Evolutionary conservation across 2,888 invertebrate genomes (phyloP).

Genomic region (Melipona bicolor): DNA sequence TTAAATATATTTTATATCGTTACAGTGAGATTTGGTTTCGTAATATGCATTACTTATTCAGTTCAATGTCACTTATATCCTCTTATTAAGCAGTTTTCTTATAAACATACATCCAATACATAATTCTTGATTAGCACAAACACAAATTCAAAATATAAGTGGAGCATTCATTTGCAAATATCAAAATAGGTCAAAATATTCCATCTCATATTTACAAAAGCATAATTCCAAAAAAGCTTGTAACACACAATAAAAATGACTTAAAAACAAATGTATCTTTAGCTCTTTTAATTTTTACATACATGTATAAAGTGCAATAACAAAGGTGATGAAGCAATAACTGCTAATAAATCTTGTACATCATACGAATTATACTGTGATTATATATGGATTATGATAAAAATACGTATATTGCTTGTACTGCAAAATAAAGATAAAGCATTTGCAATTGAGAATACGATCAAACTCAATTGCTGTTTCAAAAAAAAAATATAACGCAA

Average conservation of each 20-base stretch:
- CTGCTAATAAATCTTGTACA: too few relatives aligned
- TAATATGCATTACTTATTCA: neutral
- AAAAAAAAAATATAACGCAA: conserved; percentile 12
- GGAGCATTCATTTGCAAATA: neutral
- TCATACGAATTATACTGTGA: neutral
- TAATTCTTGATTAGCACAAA: neutral
- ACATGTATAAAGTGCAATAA: neutral
- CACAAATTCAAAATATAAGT: neutral
- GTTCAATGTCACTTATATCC: neutral
- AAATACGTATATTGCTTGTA: conserved; percentile 4
- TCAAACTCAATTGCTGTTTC: conserved; percentile 12
- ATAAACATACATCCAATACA: conserved; percentile 2
- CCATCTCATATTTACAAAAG: neutral
- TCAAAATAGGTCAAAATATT: conserved; percentile 8
- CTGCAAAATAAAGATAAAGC: conserved; percentile 16
- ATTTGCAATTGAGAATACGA: conserved; percentile 15
- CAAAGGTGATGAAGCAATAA: too few relatives aligned
- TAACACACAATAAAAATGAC: neutral
- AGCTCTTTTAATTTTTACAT: neutral
- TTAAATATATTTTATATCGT: neutral
- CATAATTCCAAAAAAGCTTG: neutral
- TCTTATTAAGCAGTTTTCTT: neutral
- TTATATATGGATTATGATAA: neutral
- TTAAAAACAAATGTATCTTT: neutral
- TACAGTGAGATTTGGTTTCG: neutral